Percentiles rank a stretch among this genome's conserved stretches.
phyloP scores from a whole-genome alignment of 2,797 vertebrate genomes.

The Novumbra hubbsi region DNA sequence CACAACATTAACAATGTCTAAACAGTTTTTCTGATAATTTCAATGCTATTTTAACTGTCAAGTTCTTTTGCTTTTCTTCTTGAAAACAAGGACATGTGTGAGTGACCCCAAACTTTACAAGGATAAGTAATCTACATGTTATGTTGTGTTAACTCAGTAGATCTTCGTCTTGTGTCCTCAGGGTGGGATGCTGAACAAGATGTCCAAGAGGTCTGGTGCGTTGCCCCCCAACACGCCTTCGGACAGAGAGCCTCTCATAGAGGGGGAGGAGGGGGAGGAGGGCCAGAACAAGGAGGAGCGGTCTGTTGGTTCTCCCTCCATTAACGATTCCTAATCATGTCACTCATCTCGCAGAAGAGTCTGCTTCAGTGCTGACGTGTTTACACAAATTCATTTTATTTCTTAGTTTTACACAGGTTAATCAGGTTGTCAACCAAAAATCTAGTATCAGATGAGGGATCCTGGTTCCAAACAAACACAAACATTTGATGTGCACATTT shows the following conservation, averaged over 20 bases:
- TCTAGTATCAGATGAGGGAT: too few species aligned
- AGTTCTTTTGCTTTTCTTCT: too few species aligned
- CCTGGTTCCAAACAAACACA: too few species aligned
- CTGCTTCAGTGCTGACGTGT: not conserved
- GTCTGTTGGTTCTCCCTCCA: slow-evolving; percentile 1
- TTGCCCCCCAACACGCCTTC: slow-evolving; percentile 17
- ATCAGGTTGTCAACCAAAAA: too few species aligned
- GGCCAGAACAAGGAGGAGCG: slow-evolving; percentile 33
- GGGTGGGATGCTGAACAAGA: slow-evolving; percentile 80
- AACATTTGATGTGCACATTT: too few species aligned
- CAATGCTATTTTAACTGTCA: too few species aligned
- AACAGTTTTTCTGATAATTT: too few species aligned
- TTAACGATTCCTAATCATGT: slow-evolving; percentile 16
- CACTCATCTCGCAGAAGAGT: not conserved
- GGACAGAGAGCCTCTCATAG: slow-evolving; percentile 63
- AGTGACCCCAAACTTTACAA: too few species aligned
- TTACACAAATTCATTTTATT: not conserved
- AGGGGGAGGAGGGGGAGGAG: slow-evolving; percentile 50
- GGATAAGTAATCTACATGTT: not conserved
- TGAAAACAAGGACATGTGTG: too few species aligned
- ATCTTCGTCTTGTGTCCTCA: slow-evolving; percentile 39
- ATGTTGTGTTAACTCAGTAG: slow-evolving; percentile 4
- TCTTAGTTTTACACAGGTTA: not conserved
- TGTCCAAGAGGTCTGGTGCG: slow-evolving; percentile 63
- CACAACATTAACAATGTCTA: too few species aligned